Evolutionary conservation across 2,888 invertebrate genomes (phyloP).

Genomic region (Dyspetes luteomarginatus): DNA sequence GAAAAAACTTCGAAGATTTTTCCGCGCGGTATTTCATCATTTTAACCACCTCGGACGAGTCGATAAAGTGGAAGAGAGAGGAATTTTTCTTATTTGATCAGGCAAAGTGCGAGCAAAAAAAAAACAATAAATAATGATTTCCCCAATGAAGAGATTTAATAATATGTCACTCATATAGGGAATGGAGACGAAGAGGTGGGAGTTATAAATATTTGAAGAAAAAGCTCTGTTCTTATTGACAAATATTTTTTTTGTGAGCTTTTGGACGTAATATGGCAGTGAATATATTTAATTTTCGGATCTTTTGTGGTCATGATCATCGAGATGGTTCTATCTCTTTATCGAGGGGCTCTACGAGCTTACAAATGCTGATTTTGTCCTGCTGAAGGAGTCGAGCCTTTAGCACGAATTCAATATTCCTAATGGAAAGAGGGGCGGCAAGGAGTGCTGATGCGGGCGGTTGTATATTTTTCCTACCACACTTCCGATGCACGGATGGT

Average conservation of each 20-base stretch:
- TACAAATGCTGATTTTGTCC: neutral
- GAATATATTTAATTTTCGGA: slow-evolving; percentile 13
- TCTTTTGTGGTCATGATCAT: slow-evolving; percentile 37
- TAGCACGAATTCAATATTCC: slow-evolving; percentile 75
- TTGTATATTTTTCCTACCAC: slow-evolving; percentile 28
- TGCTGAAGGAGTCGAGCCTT: slow-evolving; percentile 40
- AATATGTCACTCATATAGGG: too few relatives aligned
- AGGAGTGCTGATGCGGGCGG: slow-evolving; percentile 56
- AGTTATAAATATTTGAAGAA: too few relatives aligned
- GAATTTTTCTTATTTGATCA: slow-evolving; percentile 57
- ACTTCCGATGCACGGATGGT: slow-evolving; percentile 35
- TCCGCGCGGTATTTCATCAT: neutral
- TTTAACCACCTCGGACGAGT: neutral
- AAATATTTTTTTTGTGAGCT: neutral
- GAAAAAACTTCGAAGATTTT: slow-evolving; percentile 24
- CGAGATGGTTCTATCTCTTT: slow-evolving; percentile 36
- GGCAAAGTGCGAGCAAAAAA: slow-evolving; percentile 39
- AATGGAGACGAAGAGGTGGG: neutral
- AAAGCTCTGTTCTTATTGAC: too few relatives aligned
- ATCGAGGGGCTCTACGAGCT: neutral
- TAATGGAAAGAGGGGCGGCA: slow-evolving; percentile 73
- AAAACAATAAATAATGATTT: slow-evolving; percentile 24
- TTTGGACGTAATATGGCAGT: neutral
- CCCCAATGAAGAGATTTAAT: neutral
- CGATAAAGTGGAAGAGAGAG: neutral